phyloP scores from a whole-genome alignment of 1,140 invertebrate species.

The Eriosoma lanigerum region DNA sequence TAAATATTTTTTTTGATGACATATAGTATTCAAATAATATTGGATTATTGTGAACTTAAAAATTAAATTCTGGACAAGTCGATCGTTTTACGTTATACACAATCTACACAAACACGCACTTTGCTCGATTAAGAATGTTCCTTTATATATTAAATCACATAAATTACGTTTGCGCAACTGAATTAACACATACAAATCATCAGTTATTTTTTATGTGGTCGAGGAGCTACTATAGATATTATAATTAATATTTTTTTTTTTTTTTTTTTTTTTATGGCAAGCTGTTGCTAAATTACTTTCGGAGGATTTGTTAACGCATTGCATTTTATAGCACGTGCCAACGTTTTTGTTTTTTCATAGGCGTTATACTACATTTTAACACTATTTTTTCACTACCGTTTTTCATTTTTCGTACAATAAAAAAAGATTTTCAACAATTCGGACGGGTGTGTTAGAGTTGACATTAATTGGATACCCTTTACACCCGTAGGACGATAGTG shows the following conservation, averaged over 20 bases:
- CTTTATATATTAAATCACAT: no score
- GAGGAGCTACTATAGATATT: neutral
- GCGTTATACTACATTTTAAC: neutral
- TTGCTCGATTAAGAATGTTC: no score
- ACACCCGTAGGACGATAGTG: neutral
- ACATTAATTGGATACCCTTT: conserved; percentile 6
- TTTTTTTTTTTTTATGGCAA: neutral
- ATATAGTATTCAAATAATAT: no score
- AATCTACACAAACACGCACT: no score
- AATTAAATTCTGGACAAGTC: no score
- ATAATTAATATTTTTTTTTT: no score
- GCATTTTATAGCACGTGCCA: neutral
- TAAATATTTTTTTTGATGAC: no score
- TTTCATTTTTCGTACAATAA: neutral
- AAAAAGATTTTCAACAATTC: neutral
- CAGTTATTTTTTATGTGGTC: neutral
- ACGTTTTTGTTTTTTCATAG: neutral
- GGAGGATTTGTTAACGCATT: neutral
- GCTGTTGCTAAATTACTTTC: neutral
- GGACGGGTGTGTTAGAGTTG: neutral
- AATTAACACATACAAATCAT: neutral
- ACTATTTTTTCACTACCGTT: neutral
- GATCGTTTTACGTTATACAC: no score
- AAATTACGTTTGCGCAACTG: neutral
- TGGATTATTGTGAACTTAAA: no score